Conservation (phyloP, 23 tunicate genomes). For the Diplosoma virens region DNA sequence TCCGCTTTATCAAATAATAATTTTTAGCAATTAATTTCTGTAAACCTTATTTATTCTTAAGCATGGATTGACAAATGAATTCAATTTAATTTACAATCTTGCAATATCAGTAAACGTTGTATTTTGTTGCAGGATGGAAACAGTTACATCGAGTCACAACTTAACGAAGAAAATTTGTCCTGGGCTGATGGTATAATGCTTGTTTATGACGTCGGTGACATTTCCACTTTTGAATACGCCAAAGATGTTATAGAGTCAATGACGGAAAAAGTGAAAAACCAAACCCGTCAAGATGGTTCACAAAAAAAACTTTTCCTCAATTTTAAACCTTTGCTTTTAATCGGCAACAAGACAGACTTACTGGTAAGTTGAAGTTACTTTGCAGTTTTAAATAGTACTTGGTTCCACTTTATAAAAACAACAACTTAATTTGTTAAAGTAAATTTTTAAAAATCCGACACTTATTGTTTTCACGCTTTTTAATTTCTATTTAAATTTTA, state of each 20-base stretch:
- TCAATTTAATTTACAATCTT: too few species aligned
- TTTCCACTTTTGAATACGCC: constrained; percentile 16
- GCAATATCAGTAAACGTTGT: background rate
- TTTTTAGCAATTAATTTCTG: too few species aligned
- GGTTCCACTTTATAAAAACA: too few species aligned
- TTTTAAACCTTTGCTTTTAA: constrained; percentile 21
- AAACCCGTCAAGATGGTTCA: background rate
- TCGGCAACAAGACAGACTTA: constrained; percentile 45
- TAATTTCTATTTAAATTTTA: constrained; percentile 12
- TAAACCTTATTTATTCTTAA: too few species aligned
- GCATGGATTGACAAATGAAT: too few species aligned
- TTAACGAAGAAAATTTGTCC: constrained; percentile 21
- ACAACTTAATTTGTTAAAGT: too few species aligned
- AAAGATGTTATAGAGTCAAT: constrained; percentile 10
- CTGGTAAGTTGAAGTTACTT: constrained; percentile 41
- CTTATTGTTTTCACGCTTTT: too few species aligned
- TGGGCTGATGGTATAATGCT: constrained; percentile 54
- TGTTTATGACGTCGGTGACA: constrained; percentile 41
- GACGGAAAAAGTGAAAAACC: background rate
- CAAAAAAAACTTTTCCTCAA: background rate
- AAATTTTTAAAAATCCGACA: too few species aligned
- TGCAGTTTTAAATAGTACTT: too few species aligned
- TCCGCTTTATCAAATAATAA: too few species aligned
- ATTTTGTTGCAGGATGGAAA: constrained; percentile 7
- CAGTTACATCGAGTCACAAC: background rate